Conservation (phyloP, 2,797 vertebrate species). For the Bucorvus abyssinicus region DNA sequence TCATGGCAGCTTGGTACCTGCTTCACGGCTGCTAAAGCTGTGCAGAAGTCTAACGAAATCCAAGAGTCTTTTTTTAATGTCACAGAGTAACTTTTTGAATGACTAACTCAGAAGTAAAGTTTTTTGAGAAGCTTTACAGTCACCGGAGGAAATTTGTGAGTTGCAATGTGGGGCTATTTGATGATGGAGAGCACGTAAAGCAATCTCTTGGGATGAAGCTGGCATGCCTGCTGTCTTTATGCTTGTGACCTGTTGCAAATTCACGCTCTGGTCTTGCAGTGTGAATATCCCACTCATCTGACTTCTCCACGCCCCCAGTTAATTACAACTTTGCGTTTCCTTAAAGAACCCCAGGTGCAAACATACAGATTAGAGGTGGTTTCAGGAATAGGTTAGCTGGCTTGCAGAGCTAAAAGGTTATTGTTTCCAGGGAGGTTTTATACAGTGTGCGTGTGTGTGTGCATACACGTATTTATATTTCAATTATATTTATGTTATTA, state of each 20-base stretch:
- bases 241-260: constrained; percentile 48
- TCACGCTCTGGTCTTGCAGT: not conserved
- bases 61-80: constrained; percentile 8
- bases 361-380: constrained; percentile 46
- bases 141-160: constrained; percentile 21
- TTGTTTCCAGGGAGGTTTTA: constrained; percentile 31
- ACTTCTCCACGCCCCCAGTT: constrained; percentile 47
- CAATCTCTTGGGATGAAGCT: not conserved
- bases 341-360: constrained; percentile 66
- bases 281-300: constrained; percentile 67
- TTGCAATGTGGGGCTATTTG: constrained; percentile 27
- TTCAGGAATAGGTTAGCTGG: constrained; percentile 59
- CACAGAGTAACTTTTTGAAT: constrained; percentile 21
- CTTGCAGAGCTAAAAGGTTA: constrained; percentile 58
- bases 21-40: not conserved
- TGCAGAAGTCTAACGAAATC: not conserved
- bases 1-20: constrained; percentile 30
- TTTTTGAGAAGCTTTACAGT: constrained; percentile 33
- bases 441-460: constrained; percentile 29
- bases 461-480: constrained; percentile 62
- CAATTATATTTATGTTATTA: constrained; percentile 72
- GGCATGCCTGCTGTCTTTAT: not conserved
- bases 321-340: constrained; percentile 64
- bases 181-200: constrained; percentile 40
- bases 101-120: not conserved